Evolutionary conservation across 2,888 invertebrate genomes (phyloP).

Genomic region (Hypsopygia costalis): DNA sequence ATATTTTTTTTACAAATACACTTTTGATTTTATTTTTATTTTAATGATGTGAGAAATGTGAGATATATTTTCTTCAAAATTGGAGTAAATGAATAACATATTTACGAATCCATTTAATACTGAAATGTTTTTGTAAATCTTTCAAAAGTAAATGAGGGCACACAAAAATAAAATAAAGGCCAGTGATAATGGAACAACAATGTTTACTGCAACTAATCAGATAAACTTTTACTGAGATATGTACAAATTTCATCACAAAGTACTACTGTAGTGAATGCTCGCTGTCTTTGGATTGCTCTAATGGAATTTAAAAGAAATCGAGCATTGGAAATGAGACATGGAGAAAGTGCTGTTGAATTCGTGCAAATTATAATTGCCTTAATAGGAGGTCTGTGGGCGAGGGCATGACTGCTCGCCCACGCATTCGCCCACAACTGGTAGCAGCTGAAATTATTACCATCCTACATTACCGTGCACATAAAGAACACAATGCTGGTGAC

Average conservation of each 20-base stretch:
- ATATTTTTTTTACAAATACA: too few relatives aligned
- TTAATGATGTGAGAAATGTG: too few relatives aligned
- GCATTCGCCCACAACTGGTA: conserved; percentile 35
- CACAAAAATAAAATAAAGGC: conserved; percentile 20
- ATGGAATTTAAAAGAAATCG: neutral
- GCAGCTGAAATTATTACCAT: conserved; percentile 37
- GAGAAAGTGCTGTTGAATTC: conserved; percentile 12
- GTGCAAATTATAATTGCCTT: conserved; percentile 7
- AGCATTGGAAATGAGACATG: conserved; percentile 20
- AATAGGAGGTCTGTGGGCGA: conserved; percentile 33
- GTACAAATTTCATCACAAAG: neutral
- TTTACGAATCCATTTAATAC: too few relatives aligned
- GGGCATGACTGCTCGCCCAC: conserved; percentile 42
- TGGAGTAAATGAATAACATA: too few relatives aligned
- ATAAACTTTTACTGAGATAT: neutral
- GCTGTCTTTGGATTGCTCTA: neutral
- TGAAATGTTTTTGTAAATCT: neutral
- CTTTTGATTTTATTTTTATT: too few relatives aligned
- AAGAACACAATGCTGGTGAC: conserved; percentile 1
- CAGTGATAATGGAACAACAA: conserved; percentile 25
- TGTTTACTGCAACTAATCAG: conserved; percentile 19
- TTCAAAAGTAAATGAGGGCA: conserved; percentile 13
- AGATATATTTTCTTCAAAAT: too few relatives aligned
- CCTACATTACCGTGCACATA: neutral
- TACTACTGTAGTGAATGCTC: conserved; percentile 4